These are phyloP conservation scores for Helarctos malayanus DNA, from an alignment of 2,797 vertebrate genomes.

Conservation along the genomic window DNA sequence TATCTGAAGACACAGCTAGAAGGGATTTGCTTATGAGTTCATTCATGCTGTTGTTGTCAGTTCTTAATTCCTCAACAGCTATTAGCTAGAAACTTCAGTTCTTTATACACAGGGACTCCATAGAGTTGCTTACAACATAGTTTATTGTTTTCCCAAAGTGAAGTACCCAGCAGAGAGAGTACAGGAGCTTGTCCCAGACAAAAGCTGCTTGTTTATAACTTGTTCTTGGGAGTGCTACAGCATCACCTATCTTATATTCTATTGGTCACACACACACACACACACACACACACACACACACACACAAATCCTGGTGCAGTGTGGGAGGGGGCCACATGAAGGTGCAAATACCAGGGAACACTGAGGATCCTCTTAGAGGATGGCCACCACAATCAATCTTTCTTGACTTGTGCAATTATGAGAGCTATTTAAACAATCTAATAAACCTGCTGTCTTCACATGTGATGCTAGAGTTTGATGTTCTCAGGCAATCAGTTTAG, in stretches of 20 bases:
- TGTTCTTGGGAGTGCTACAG: neutral
- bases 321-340: neutral
- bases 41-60: neutral
- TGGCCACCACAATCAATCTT: neutral
- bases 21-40: neutral
- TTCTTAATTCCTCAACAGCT: neutral
- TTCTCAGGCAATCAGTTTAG: neutral
- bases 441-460: neutral
- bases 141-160: neutral
- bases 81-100: neutral
- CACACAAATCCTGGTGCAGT: neutral
- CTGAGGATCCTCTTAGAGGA: neutral
- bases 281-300: fast-evolving
- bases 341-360: neutral
- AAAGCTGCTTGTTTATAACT: neutral
- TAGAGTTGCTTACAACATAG: neutral
- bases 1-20: neutral
- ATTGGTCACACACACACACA: neutral
- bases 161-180: neutral
- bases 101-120: neutral
- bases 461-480: neutral
- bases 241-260: neutral
- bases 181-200: neutral
- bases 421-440: neutral
- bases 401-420: neutral